Percentiles rank a stretch among this genome's conserved stretches.
These are phyloP conservation scores for Petroica traversi DNA, from an alignment of 2,113 vertebrate genomes.

Conservation along the genomic window DNA sequence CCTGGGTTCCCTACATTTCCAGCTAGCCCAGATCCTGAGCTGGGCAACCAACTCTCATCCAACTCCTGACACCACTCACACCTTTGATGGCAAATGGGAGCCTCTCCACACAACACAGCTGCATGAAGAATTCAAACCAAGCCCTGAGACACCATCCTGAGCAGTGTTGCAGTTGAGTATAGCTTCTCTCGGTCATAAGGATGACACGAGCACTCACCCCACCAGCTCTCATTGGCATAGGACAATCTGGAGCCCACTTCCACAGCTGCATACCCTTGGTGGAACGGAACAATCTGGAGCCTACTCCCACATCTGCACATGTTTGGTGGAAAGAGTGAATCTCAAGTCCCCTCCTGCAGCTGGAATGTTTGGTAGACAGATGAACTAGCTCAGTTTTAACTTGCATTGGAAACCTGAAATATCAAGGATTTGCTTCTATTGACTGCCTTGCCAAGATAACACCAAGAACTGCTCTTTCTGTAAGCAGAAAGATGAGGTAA, in stretches of 20 bases:
- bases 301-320: neutral
- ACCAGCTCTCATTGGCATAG: accelerated
- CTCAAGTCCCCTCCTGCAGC: neutral
- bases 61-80: neutral
- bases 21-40: neutral
- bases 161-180: accelerated
- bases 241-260: neutral
- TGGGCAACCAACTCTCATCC: neutral
- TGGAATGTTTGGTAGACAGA: neutral
- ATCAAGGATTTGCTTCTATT: neutral
- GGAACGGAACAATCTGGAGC: neutral
- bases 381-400: neutral
- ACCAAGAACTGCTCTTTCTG: neutral
- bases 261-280: accelerated
- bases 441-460: neutral
- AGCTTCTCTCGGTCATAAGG: too few relatives aligned
- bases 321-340: too few relatives aligned
- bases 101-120: neutral
- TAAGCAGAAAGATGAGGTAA: neutral
- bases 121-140: neutral
- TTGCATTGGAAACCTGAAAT: neutral
- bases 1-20: neutral
- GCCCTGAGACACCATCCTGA: too few relatives aligned
- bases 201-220: accelerated
- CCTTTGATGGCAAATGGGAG: accelerated